These are phyloP conservation scores for Eupeodes luniger DNA, from an alignment of 2,888 invertebrate genomes.

Conservation along the genomic window DNA sequence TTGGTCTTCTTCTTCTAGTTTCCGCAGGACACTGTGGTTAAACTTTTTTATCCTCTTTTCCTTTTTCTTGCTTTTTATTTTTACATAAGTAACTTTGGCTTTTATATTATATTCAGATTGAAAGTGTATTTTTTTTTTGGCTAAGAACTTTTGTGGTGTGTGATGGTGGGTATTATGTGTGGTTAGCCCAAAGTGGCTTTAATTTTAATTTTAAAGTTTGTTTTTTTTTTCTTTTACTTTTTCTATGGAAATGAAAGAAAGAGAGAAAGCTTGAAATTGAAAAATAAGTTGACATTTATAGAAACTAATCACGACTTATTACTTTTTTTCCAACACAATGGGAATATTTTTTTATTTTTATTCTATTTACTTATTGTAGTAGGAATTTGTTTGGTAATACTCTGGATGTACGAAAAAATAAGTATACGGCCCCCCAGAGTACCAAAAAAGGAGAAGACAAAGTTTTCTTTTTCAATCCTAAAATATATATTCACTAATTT, in stretches of 20 bases:
- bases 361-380: too few relatives aligned
- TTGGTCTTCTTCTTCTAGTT: not conserved
- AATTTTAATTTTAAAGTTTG: conserved; percentile 25
- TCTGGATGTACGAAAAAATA: not conserved
- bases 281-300: conserved; percentile 6
- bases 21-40: conserved; percentile 39
- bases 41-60: not conserved
- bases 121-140: conserved; percentile 27
- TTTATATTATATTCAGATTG: conserved; percentile 37
- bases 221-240: not conserved
- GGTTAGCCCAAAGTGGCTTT: conserved; percentile 42
- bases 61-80: not conserved
- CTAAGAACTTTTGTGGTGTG: conserved; percentile 26
- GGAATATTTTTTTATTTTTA: not conserved
- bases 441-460: too few relatives aligned
- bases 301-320: conserved; percentile 6
- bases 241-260: not conserved
- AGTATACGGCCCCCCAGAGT: not conserved
- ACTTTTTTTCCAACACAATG: not conserved
- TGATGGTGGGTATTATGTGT: conserved; percentile 18
- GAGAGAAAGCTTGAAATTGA: not conserved
- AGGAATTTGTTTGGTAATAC: not conserved
- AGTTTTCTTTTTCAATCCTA: too few relatives aligned
- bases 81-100: conserved; percentile 4
- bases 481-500: too few relatives aligned